Evolutionary conservation across 2,113 vertebrate species (phyloP), one percentile per base, ranked within the genome.

Genomic region (Rhynchopsitta pachyrhyncha): DNA sequence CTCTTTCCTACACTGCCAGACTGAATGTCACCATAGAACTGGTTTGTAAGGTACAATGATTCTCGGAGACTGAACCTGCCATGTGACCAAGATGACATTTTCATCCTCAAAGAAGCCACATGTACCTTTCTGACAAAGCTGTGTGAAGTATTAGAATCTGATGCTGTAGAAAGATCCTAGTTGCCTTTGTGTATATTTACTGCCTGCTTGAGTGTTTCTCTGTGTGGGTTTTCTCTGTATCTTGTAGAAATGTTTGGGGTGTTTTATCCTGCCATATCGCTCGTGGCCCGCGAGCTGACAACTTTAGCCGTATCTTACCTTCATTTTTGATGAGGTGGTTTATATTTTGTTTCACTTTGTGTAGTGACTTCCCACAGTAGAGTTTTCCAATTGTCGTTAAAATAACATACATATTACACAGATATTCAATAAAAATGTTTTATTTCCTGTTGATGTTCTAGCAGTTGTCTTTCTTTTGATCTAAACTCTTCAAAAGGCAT

Each of bases 381-480:
- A 98, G 98, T 99, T 99, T 99, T 99, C 99, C 99, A 99, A 98
- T 98, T 98, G 99, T 99, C 98, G 98, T 99, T 99, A 98, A 99
- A 98, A 99, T 99, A 99, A 99, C 99, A 99, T 99, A 99, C 99
- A 98, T 99, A 98, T 97, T 98, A 99, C 98, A 98, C 97, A 98
- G 98, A 99, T 99, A 99, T 98, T 99, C 99, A 99, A 99, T 99
- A 99, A 99, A 99, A 99, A 99, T 98, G 99, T 99, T 99, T 99
- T 99, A 99, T 99, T 99, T 99, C 99, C 99, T 99, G 99, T 99
- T 99, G 98, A 99, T 98, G 99, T 98, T 97, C 98, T 98, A 80
- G 95, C 74, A 70, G 93, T 92, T 94, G 95, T 89, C 92, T 93
- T 98, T 89, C 93, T 93, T 98, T 95, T 88, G 60, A 79, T 97